Percentiles rank a stretch among this genome's conserved stretches.
These are phyloP conservation scores for Hypotaenidia okinawae DNA, from an alignment of 2,797 vertebrate species.

Conservation along the genomic window DNA sequence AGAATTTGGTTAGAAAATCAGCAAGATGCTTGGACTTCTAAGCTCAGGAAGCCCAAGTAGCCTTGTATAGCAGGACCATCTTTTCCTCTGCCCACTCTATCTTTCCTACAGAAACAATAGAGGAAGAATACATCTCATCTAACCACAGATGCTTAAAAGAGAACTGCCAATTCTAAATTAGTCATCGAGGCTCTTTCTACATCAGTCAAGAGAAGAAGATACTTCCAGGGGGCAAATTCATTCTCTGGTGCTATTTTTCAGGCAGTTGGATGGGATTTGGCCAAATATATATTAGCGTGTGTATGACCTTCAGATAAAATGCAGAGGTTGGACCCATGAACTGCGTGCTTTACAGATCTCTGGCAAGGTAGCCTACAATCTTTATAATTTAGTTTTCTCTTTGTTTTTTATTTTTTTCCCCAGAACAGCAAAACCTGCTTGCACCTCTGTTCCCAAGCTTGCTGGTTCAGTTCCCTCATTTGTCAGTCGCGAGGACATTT, in stretches of 20 bases:
- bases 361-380: neutral
- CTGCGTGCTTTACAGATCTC: neutral
- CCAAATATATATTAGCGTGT: neutral
- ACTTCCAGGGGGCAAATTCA: neutral
- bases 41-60: neutral
- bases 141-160: neutral
- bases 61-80: neutral
- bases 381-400: neutral
- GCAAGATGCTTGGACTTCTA: neutral
- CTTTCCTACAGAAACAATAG: neutral
- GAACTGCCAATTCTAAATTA: neutral
- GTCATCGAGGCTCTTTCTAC: neutral
- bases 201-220: neutral
- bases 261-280: neutral
- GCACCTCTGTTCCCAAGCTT: neutral
- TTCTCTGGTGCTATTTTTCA: neutral
- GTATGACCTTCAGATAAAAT: neutral
- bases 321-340: neutral
- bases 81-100: neutral
- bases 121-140: neutral
- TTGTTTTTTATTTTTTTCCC: fast-evolving
- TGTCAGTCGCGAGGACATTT: neutral
- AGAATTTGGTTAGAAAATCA: neutral
- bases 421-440: neutral
- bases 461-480: neutral